Evolutionary conservation across 64 coral and sea anemone species (phyloP).

Genomic region (Montipora foliosa): DNA sequence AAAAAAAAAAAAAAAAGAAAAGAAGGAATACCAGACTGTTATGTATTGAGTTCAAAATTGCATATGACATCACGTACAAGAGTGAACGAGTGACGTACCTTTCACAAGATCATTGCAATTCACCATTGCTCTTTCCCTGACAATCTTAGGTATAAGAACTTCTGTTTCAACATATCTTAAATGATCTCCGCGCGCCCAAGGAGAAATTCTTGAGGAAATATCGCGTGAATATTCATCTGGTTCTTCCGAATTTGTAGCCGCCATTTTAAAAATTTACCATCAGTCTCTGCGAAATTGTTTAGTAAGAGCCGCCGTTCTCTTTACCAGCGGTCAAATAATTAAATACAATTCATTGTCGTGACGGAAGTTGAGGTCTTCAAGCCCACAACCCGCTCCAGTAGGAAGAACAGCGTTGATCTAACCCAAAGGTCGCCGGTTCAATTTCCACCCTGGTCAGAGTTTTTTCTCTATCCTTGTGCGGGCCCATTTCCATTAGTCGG

Average conservation of each 20-base stretch:
- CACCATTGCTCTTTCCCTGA: slow-evolving; percentile 87
- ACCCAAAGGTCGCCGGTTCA: too few species aligned
- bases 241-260: not conserved
- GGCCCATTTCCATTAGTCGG: too few species aligned
- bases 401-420: too few species aligned
- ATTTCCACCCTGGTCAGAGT: too few species aligned
- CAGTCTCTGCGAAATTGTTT: not conserved
- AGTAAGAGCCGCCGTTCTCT: not conserved
- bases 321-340: not conserved
- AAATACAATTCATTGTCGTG: not conserved
- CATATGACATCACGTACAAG: too few species aligned
- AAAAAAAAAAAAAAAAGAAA: not conserved
- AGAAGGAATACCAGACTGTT: too few species aligned
- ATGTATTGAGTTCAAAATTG: too few species aligned
- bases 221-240: not conserved
- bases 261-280: not conserved
- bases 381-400: too few species aligned
- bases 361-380: too few species aligned
- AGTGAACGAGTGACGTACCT: slow-evolving; percentile 14
- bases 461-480: too few species aligned
- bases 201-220: slow-evolving; percentile 52
- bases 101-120: slow-evolving; percentile 91
- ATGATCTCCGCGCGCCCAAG: slow-evolving; percentile 81
- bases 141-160: slow-evolving; percentile 97
- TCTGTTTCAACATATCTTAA: slow-evolving; percentile 94